A percentile compares a stretch with the other conserved stretches of the same genome.
Conservation (phyloP, 2,113 vertebrate genomes). For the Neodon shergylaensis region DNA sequence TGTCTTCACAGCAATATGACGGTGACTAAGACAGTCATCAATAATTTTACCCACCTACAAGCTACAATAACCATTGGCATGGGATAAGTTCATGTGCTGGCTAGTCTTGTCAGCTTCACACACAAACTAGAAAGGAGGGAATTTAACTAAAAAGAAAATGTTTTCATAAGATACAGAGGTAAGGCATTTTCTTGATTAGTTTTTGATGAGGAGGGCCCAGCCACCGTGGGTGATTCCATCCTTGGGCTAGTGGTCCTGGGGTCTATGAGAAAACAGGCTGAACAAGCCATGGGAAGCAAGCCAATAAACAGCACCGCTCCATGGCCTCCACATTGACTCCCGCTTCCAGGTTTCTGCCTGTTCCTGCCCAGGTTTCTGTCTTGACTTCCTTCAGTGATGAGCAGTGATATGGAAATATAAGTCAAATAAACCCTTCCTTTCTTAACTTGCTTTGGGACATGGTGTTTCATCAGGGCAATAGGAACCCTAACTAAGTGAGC, state of each 20-base stretch:
- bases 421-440: not conserved
- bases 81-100: not conserved
- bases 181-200: not conserved
- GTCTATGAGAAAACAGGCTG: not conserved
- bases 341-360: not conserved
- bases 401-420: not conserved
- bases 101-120: not conserved
- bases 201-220: not conserved
- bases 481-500: not conserved
- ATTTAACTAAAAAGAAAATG: not conserved
- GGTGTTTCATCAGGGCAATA: not conserved
- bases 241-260: not conserved
- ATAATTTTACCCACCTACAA: not conserved
- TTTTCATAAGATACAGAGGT: not conserved
- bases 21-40: not conserved
- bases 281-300: not conserved
- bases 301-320: not conserved
- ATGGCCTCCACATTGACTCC: not conserved
- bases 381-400: not conserved
- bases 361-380: not conserved
- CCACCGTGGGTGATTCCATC: not conserved
- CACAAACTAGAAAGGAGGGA: not conserved
- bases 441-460: not conserved
- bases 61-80: not conserved
- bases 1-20: not conserved